Conservation (phyloP, 2,797 vertebrate genomes). For the Sebastes melanostomus region DNA sequence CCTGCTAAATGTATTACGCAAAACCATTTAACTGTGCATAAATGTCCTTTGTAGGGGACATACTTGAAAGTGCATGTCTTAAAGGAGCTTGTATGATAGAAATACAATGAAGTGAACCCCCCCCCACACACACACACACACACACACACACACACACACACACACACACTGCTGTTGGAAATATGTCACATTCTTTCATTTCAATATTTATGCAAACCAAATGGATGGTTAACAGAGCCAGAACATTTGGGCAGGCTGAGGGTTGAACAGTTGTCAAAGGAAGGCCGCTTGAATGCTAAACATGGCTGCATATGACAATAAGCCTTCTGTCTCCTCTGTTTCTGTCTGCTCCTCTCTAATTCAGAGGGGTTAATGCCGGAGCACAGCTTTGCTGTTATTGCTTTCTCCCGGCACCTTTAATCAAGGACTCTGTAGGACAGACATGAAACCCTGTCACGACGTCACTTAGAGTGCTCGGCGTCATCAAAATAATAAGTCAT, state of each 20-base stretch:
- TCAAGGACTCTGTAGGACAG: constrained; percentile 72
- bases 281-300: constrained; percentile 68
- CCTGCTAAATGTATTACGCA: background rate
- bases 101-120: background rate
- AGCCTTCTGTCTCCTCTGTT: constrained; percentile 54
- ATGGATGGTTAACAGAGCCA: constrained; percentile 41
- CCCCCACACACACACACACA: no score
- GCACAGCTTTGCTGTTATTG: constrained; percentile 62
- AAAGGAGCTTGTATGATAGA: background rate
- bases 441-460: constrained; percentile 47
- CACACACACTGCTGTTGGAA: constrained; percentile 13
- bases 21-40: background rate
- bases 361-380: constrained; percentile 54
- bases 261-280: constrained; percentile 58
- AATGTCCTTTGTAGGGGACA: background rate
- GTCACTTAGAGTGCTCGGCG: constrained; percentile 37
- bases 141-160: no score
- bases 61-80: background rate
- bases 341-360: constrained; percentile 45
- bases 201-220: constrained; percentile 49
- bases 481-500: constrained; percentile 63
- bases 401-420: constrained; percentile 64
- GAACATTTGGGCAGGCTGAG: constrained; percentile 40
- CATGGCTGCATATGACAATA: constrained; percentile 59
- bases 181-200: constrained; percentile 46